Evolutionary conservation across 1,140 invertebrate genomes (phyloP), one percentile per base, ranked within the genome.

Genomic region (Scaptomyza pallida): DNA sequence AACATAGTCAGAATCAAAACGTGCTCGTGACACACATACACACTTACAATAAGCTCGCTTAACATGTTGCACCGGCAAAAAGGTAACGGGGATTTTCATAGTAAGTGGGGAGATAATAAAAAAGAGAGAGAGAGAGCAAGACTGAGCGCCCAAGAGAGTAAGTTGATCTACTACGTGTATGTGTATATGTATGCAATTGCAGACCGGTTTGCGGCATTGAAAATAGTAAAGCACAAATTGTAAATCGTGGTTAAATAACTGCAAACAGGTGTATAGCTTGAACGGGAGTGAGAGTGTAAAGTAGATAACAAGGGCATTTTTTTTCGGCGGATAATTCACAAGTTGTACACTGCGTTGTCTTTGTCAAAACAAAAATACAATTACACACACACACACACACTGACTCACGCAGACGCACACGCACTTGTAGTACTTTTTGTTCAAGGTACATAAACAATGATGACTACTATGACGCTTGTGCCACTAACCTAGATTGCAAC

Each of bases 241-340:
- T 71, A 85, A 69, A 83, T 68, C 60, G 72, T 59, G 54, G 60
- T 83, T 83, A 79, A 83, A 85, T 83, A 85, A 86, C 80, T 77
- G 72, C 72, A 76, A 86, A 77, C 80, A 86, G 73, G 81, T 85
- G 80, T 70, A n/a, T n/a, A 75, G 35, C 26, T 52, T n/a, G 41
- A 57, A 26, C 17, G 13, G 21, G 63, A 72, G 23, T 48, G 56
- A 51, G 59, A 41, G 59, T 60, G 50, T 9, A 54, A 26, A 62
- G 33, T 23, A 37, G n/a, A 15, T 40, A 70, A 64, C 51, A 61
- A 68, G 55, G 54, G 37, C 59, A 60, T 30, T 9, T 47, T 21
- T 59, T 45, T 21, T 59, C 37, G 23, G 6, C 21, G 8, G 37
- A 52, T 15, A 65, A 37, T 43, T 30, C 40, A 43, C 6, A 63